Evolutionary conservation across 2,113 vertebrate species (phyloP).

Genomic region (Vulpes lagopus): DNA sequence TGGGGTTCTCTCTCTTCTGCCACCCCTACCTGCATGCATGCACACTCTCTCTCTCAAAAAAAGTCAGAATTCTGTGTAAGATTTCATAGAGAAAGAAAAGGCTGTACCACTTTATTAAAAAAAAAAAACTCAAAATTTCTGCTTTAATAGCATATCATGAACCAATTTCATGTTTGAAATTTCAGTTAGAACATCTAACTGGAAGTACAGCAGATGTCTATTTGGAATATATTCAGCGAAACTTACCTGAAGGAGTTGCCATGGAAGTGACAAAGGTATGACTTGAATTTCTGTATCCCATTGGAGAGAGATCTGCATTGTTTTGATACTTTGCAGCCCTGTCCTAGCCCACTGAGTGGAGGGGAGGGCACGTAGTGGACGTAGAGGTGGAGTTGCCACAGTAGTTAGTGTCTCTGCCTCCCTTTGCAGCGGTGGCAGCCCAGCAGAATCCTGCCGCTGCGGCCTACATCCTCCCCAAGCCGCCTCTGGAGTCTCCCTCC

Average conservation of each 20-base stretch:
- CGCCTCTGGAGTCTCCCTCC: neutral
- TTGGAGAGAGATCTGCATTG: neutral
- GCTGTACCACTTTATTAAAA: neutral
- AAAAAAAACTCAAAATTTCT: neutral
- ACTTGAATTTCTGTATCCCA: neutral
- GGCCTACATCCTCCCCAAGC: neutral
- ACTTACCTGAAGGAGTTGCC: constrained; percentile 97
- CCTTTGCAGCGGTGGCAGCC: neutral
- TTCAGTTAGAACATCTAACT: constrained; percentile 93
- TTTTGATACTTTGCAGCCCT: neutral
- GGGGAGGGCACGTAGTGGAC: no score
- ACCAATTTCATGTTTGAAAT: constrained; percentile 53
- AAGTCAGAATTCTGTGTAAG: neutral
- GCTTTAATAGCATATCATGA: neutral
- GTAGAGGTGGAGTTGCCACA: neutral
- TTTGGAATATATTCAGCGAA: constrained; percentile 97
- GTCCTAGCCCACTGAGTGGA: neutral
- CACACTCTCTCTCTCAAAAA: neutral
- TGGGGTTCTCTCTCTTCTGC: neutral
- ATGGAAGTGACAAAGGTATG: constrained; percentile 96
- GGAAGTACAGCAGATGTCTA: constrained; percentile 94
- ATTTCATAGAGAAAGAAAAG: neutral
- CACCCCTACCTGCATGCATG: neutral
- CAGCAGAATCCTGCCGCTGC: neutral
- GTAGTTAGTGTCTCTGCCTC: neutral